Percentiles rank a stretch among this genome's conserved stretches.
phyloP scores from a whole-genome alignment of 1,140 invertebrate genomes.

The Cardiocondyla obscurior region DNA sequence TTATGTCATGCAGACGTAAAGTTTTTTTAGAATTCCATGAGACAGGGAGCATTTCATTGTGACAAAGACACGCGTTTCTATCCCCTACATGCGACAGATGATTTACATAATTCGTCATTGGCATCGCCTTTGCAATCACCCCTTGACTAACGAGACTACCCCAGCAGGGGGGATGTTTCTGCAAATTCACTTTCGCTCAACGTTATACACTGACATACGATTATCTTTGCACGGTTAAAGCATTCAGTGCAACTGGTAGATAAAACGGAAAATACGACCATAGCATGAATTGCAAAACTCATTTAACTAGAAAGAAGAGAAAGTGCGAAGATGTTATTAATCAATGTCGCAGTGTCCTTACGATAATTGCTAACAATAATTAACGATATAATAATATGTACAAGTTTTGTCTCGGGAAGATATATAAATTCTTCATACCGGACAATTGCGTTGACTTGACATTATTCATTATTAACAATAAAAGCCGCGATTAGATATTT shows the following conservation, averaged over 20 bases:
- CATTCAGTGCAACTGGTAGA: constrained; percentile 76
- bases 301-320: constrained; percentile 53
- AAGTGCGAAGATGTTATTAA: constrained; percentile 61
- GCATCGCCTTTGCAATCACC: constrained; percentile 65
- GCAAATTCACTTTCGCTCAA: constrained; percentile 81
- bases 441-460: background rate
- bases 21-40: background rate
- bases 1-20: background rate
- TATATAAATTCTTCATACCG: background rate
- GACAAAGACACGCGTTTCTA: constrained; percentile 32
- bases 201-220: constrained; percentile 73
- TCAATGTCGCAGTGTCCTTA: constrained; percentile 46
- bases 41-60: constrained; percentile 27
- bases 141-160: constrained; percentile 76
- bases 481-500: background rate
- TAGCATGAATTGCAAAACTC: constrained; percentile 80
- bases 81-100: constrained; percentile 67
- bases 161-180: constrained; percentile 79
- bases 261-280: constrained; percentile 70
- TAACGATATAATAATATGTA: background rate
- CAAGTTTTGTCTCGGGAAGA: background rate
- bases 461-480: constrained; percentile 1
- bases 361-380: constrained; percentile 19
- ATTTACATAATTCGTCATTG: constrained; percentile 80
- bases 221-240: constrained; percentile 81